A percentile compares a stretch with the other conserved stretches of the same genome.
phyloP scores from a whole-genome alignment of 2,888 invertebrate species.

The Rhyacophila evoluta region DNA sequence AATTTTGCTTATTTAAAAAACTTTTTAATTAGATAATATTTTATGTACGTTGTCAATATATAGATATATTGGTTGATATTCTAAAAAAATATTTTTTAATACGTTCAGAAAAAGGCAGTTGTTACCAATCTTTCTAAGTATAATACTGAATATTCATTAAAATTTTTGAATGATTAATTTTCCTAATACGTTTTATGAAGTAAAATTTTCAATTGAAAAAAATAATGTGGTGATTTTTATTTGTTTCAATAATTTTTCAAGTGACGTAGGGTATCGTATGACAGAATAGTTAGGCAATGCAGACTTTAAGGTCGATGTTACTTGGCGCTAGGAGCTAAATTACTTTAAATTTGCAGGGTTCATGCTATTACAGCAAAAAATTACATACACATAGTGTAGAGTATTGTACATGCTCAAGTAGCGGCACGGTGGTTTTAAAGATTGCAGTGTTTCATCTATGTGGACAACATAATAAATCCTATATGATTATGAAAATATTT shows the following conservation, averaged over 20 bases:
- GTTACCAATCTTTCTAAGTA: too few relatives aligned
- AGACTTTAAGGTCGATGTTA: constrained; percentile 12
- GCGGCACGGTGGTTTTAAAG: background rate
- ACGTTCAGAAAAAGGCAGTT: too few relatives aligned
- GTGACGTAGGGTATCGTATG: background rate
- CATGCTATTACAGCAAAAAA: constrained; percentile 34
- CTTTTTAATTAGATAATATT: constrained; percentile 22
- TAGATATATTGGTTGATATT: constrained; percentile 20
- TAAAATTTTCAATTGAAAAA: too few relatives aligned
- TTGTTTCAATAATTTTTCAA: too few relatives aligned
- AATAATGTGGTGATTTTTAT: too few relatives aligned
- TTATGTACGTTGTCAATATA: background rate
- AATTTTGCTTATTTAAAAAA: background rate
- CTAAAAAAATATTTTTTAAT: background rate
- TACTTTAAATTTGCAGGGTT: constrained; percentile 48
- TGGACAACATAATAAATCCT: constrained; percentile 14
- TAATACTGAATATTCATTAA: too few relatives aligned
- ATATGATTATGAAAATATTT: background rate
- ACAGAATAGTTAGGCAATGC: background rate
- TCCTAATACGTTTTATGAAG: too few relatives aligned
- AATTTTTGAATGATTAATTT: too few relatives aligned
- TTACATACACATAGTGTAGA: constrained; percentile 17
- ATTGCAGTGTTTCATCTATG: background rate
- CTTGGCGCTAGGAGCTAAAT: constrained; percentile 46
- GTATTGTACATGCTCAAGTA: constrained; percentile 27